phyloP scores from a whole-genome alignment of 2,797 vertebrate genomes.

The Apogon talboti region DNA sequence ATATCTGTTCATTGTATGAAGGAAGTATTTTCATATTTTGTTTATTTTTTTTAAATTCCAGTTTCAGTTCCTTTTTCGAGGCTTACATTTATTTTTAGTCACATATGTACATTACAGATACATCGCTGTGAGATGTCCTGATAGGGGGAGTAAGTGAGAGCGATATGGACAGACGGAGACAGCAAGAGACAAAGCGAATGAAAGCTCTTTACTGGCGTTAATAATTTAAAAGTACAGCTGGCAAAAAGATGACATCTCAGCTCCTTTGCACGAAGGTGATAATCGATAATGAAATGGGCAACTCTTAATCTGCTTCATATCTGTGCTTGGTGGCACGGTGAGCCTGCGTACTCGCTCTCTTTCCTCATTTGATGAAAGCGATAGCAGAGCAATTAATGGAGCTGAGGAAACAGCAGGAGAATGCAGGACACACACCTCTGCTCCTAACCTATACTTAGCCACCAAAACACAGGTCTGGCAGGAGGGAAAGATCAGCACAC shows the following conservation, averaged over 20 bases:
- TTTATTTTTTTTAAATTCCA: too few species aligned
- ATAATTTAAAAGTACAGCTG: conserved; percentile 66
- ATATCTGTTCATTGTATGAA: too few species aligned
- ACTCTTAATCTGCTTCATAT: conserved; percentile 41
- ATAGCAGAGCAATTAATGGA: conserved; percentile 51
- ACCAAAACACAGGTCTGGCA: conserved; percentile 1
- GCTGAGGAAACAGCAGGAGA: conserved; percentile 14
- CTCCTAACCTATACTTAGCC: background rate
- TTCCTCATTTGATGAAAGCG: conserved; percentile 58
- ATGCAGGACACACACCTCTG: background rate
- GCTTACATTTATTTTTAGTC: conserved; percentile 9
- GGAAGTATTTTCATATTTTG: too few species aligned
- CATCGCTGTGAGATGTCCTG: conserved; percentile 7
- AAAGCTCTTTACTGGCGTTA: conserved; percentile 59
- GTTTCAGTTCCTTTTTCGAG: conserved; percentile 1
- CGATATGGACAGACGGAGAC: conserved; percentile 9
- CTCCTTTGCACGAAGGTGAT: conserved; percentile 50
- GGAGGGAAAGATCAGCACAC: background rate
- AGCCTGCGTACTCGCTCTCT: conserved; percentile 3
- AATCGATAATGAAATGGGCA: conserved; percentile 66
- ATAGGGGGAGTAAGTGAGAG: conserved; percentile 16
- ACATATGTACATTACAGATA: background rate
- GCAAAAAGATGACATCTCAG: conserved; percentile 54
- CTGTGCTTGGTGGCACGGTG: conserved; percentile 15
- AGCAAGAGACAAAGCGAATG: conserved; percentile 15